Conservation (phyloP, 2,113 vertebrate genomes). For the Terrapene triunguis region DNA sequence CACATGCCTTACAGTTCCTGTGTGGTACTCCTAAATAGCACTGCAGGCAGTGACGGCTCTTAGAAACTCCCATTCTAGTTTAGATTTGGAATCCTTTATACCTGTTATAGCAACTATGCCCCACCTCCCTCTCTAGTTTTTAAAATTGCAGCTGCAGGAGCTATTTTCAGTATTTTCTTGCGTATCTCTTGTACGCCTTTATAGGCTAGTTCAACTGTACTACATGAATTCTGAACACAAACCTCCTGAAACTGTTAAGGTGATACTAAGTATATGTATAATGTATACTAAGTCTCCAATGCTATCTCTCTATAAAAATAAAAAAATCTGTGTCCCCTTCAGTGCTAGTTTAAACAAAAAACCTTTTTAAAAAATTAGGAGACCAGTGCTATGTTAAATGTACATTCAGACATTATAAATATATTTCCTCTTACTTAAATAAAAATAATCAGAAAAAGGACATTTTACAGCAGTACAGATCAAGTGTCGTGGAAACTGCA, state of each 20-base stretch:
- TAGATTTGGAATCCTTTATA: conserved; percentile 27
- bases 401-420: background rate
- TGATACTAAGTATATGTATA: conserved; percentile 1
- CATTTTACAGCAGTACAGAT: conserved; percentile 78
- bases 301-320: background rate
- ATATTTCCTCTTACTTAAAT: background rate
- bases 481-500: conserved; percentile 71
- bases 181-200: conserved; percentile 33
- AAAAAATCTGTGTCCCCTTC: background rate
- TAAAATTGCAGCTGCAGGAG: conserved; percentile 14
- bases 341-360: background rate
- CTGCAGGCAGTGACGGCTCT: conserved; percentile 43
- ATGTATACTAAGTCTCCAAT: background rate
- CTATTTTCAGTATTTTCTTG: conserved; percentile 30
- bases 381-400: background rate
- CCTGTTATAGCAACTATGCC: conserved; percentile 13
- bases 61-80: background rate
- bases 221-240: background rate
- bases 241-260: background rate
- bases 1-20: conserved; percentile 14
- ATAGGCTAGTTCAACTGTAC: background rate
- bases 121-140: background rate
- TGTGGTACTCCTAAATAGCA: conserved; percentile 44
- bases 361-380: background rate
- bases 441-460: conserved; percentile 23